phyloP scores from a whole-genome alignment of 2,888 invertebrate genomes.

The Lasioglossum figueresi region DNA sequence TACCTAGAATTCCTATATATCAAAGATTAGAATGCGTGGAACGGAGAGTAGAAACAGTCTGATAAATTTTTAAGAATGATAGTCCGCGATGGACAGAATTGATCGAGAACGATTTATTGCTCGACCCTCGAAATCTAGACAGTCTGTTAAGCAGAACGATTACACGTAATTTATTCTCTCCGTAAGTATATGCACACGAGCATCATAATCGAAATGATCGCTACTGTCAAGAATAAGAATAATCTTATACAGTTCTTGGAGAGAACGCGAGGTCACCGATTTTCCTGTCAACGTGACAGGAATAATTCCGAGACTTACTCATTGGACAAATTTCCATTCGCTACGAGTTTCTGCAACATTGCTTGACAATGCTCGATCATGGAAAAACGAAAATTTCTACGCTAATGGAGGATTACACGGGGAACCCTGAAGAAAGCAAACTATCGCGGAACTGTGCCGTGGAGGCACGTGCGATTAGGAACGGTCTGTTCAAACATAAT shows the following conservation, averaged over 20 bases:
- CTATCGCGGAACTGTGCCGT: background rate
- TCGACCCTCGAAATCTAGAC: background rate
- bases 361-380: background rate
- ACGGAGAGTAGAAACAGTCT: background rate
- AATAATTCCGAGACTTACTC: background rate
- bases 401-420: background rate
- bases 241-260: background rate
- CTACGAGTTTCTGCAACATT: background rate
- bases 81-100: background rate
- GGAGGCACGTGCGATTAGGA: background rate
- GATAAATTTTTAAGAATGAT: background rate
- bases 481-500: too few species aligned
- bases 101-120: background rate
- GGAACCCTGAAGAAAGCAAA: background rate
- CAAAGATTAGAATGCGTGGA: too few species aligned
- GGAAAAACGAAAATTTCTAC: background rate
- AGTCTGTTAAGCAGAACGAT: background rate
- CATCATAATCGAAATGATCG: background rate
- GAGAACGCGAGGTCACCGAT: slow-evolving; percentile 8
- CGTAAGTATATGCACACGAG: background rate
- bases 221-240: slow-evolving; percentile 2
- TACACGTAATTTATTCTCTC: background rate
- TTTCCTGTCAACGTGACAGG: slow-evolving; percentile 10
- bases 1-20: too few species aligned
- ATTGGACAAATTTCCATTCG: slow-evolving; percentile 18